Percentiles rank a stretch among this genome's conserved stretches.
These are phyloP conservation scores for Triplophysa rosa DNA, from an alignment of 2,113 vertebrate genomes.

Conservation along the genomic window DNA sequence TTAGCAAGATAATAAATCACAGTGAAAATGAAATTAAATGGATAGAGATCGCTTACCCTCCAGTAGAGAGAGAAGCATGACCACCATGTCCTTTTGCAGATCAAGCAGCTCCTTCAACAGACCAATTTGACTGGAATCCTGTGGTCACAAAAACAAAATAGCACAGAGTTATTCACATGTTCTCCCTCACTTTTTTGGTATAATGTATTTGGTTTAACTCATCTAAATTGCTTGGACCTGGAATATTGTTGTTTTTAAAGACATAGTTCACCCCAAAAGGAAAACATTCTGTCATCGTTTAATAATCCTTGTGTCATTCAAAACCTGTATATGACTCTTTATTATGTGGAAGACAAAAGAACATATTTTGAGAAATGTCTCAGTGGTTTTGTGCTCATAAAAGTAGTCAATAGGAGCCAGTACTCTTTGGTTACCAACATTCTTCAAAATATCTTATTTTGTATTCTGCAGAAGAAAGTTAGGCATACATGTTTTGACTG, in stretches of 20 bases:
- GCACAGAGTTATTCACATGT: slow-evolving; percentile 22
- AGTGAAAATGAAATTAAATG: not conserved
- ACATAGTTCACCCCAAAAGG: too few species aligned
- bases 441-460: too few species aligned
- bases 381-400: too few species aligned
- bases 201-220: not conserved
- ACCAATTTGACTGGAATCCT: slow-evolving; percentile 94
- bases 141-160: slow-evolving; percentile 28
- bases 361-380: too few species aligned
- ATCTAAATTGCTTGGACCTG: not conserved
- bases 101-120: slow-evolving; percentile 93
- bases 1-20: not conserved
- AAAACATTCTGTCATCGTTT: too few species aligned
- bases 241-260: not conserved
- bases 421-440: too few species aligned
- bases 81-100: slow-evolving; percentile 97
- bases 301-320: too few species aligned
- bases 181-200: not conserved
- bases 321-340: too few species aligned
- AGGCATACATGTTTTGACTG: too few species aligned
- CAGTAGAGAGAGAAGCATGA: slow-evolving; percentile 92
- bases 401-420: too few species aligned
- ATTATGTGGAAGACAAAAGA: too few species aligned
- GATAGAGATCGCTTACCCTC: slow-evolving; percentile 74
- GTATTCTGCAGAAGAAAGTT: too few species aligned